Evolutionary conservation across 2,113 vertebrate genomes (phyloP).

Genomic region (Bos indicus): DNA sequence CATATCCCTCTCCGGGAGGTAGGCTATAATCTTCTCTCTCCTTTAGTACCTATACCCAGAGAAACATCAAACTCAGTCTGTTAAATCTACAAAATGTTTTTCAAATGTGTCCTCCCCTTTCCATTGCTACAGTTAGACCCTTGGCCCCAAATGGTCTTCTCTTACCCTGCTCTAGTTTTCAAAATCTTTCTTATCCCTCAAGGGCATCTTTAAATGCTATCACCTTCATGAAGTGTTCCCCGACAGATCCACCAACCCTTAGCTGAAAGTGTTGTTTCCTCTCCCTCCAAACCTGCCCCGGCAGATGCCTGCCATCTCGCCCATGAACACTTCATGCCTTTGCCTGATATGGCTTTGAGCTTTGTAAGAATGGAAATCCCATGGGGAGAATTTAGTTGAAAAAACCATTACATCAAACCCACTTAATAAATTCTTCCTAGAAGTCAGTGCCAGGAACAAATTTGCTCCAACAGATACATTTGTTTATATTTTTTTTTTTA

Average conservation of each 20-base stretch:
- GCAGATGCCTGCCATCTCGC: background rate
- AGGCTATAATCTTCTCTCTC: background rate
- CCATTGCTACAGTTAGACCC: background rate
- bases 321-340: background rate
- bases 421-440: slow-evolving; percentile 33
- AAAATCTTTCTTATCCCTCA: background rate
- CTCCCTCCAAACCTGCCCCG: background rate
- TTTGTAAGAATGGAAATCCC: background rate
- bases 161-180: background rate
- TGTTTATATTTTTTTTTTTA: slow-evolving; percentile 12
- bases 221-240: background rate
- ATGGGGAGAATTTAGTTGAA: background rate
- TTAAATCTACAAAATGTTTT: background rate
- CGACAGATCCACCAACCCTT: background rate
- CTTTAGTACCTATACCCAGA: background rate
- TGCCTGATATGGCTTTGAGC: background rate
- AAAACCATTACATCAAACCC: background rate
- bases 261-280: background rate
- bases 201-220: background rate
- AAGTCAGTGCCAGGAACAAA: background rate
- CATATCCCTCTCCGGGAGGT: background rate
- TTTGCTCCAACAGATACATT: background rate
- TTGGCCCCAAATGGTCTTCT: background rate
- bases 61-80: background rate
- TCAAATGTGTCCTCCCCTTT: background rate